A percentile compares a stretch with the other conserved stretches of the same genome.
Conservation (phyloP, 2,888 invertebrate species). For the Sphinx pinastri region DNA sequence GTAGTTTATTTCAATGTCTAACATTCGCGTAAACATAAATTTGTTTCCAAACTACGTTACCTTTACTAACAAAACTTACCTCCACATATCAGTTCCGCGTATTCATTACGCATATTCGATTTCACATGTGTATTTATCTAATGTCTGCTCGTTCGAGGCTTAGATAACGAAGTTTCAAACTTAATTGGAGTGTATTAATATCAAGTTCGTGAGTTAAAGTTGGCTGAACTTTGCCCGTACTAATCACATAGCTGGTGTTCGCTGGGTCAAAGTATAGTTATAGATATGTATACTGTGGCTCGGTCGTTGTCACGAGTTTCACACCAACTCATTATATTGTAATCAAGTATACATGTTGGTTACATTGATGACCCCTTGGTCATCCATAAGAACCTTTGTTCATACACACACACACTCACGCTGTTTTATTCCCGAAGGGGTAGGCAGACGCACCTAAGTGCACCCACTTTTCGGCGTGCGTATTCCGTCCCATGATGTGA, state of each 20-base stretch:
- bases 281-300: too few relatives aligned
- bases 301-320: constrained; percentile 34
- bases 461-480: too few relatives aligned
- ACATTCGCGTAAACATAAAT: too few relatives aligned
- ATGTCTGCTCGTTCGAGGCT: constrained; percentile 45
- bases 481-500: too few relatives aligned
- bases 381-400: too few relatives aligned
- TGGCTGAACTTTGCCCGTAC: constrained; percentile 53
- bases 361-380: not conserved
- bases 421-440: too few relatives aligned
- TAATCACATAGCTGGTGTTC: constrained; percentile 52
- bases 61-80: too few relatives aligned
- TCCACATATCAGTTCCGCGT: not conserved
- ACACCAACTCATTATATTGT: constrained; percentile 30
- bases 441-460: too few relatives aligned
- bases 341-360: constrained; percentile 25
- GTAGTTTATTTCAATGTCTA: too few relatives aligned
- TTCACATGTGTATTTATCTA: constrained; percentile 43
- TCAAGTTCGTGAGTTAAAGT: constrained; percentile 62
- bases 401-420: too few relatives aligned
- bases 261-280: too few relatives aligned
- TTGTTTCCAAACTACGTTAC: too few relatives aligned
- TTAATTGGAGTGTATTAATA: constrained; percentile 69
- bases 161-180: constrained; percentile 64
- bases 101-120: not conserved